These are phyloP conservation scores for Malthinus seriepunctatus DNA, from an alignment of 2,888 invertebrate species.

Conservation along the genomic window DNA sequence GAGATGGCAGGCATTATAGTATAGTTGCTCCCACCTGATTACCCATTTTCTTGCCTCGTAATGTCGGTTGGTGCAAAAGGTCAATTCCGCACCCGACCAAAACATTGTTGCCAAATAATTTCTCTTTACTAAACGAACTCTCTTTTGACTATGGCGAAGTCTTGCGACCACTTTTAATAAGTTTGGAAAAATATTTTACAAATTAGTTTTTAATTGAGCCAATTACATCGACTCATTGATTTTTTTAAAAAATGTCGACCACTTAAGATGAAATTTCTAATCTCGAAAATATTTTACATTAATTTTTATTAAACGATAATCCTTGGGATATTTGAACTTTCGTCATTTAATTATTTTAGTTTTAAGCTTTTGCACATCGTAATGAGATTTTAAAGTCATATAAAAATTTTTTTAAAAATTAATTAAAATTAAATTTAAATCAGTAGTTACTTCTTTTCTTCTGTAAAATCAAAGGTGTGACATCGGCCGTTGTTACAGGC, in stretches of 20 bases:
- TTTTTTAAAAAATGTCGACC: background rate
- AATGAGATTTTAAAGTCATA: background rate
- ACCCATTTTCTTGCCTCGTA: constrained; percentile 1
- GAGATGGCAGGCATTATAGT: constrained; percentile 29
- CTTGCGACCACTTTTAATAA: no score
- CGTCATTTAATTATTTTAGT: constrained; percentile 5
- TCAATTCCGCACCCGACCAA: constrained; percentile 8
- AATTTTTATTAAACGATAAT: background rate
- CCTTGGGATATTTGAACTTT: background rate
- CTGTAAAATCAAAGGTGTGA: constrained; percentile 47
- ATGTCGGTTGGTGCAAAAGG: constrained; percentile 12
- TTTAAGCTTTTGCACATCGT: background rate
- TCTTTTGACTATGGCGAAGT: background rate
- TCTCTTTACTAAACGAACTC: background rate
- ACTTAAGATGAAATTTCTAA: constrained; percentile 8
- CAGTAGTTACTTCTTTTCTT: constrained; percentile 14
- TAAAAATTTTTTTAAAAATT: no score
- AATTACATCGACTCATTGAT: no score
- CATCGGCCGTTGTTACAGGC: constrained; percentile 63
- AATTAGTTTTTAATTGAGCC: no score
- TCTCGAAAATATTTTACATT: background rate
- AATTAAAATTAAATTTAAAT: background rate
- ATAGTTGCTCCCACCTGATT: constrained; percentile 13
- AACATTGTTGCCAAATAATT: constrained; percentile 9
- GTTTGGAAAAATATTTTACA: no score